Base-by-base conservation (phyloP, 2,888 invertebrate species). In the Melieria omissa region DNA sequence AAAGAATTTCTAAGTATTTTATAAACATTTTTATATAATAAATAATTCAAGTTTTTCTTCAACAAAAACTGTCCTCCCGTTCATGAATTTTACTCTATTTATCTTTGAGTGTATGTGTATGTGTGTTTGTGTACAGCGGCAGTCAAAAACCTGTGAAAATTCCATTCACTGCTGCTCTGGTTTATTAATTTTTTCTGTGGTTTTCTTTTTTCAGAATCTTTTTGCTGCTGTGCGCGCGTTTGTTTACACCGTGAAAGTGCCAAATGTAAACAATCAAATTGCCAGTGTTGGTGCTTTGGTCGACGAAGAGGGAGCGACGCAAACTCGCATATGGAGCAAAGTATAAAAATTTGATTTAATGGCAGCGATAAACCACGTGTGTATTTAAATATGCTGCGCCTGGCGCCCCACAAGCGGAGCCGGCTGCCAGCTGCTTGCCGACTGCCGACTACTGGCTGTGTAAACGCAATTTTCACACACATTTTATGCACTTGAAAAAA, bases 311-410 rank as follows among this genome's bases (percentile, higher is more conserved):
- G 29, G 29, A 29, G 29, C 29, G 29, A 29, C 29, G 29, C 29
- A 29, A 29, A 29, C 29, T 29, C 29, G 29, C 29, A 29, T 29
- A 66, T 42, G 29, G 42, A 12, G 14, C 58, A 62, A 73, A 82
- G 80, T 80, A 81, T 81, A 82, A 85, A 83, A 85, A 84, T 83
- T 84, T 86, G 86, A 86, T 86, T 86, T 86, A 86, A 85, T 86
- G 84, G 80, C 81, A 83, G 85, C 81, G 86, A 86, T 86, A 86
- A 86, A 86, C 85, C 86, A 86, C 86, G 86, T 86, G 86, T 86
- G 84, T 82, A 86, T 86, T 86, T 86, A 86, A 86, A 86, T 85
- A 84, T 80, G 80, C 81, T 57, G 80, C 81, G 81, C 70, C 76
- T 76, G 77, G 74, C 76, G 64, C 64, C 55, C 49, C 8, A 16